Evolutionary conservation across 1,140 invertebrate genomes (phyloP), one percentile per base, ranked within the genome.

Genomic region (Helicoverpa zea): DNA sequence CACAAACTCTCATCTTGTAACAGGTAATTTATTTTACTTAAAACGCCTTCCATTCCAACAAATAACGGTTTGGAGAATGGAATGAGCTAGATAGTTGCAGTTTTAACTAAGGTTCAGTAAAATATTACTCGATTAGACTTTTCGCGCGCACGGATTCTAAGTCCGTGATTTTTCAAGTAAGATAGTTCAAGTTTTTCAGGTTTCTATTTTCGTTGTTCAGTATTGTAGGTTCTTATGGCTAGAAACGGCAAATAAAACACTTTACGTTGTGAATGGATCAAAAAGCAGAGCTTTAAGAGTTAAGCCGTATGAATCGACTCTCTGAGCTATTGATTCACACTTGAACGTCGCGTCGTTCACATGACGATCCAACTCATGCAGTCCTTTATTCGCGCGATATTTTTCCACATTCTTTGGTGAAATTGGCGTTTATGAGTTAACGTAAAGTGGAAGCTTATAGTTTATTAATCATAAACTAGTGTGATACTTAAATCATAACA

Each of bases 21-120:
- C 87, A 86, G 87, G 86, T 88, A 87, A 87, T 88, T 87, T 87
- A 83, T 87, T 87, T 87, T 82, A 82, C 85, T 80, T 86, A 84
- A 83, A 88, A 84, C 73, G 82, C 75, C 78, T 83, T 80, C 79
- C 58, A 83, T 75, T 82, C 70, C 70, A 84, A 82, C 84, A 83
- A 85, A 85, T 82, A 83, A 82, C 68, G 64, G 58, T 83, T 85
- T 81, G 52, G 76, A 78, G 79, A 81, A 64, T 76, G 49, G 72
- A 75, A 82, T 79, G 63, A 74, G 54, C 64, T 77, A 43, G 64
- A 68, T 79, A 70, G 63, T 79, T 79, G 76, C 52, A 79, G 76
- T 58, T 79, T 70, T 68, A 70, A 79, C 51, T 79, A 79, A 79
- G 63, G 52, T 79, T 79, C 51, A 49, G 76, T 68, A 79, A 80